Conservation (phyloP, 2,888 invertebrate species). For the Philereme vetulata region DNA sequence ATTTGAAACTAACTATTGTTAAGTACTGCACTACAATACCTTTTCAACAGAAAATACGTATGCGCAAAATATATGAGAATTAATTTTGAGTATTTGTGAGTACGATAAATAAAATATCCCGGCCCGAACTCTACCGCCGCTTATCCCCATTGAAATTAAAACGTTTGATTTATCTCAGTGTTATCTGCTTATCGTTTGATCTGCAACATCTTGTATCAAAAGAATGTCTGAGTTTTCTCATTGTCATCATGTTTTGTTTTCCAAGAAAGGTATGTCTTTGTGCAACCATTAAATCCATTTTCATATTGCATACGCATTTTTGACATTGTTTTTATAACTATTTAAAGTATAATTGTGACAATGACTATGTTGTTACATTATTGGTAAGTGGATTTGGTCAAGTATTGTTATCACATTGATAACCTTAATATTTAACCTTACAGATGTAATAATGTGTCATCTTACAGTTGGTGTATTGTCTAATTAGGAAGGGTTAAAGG, state of each 20-base stretch:
- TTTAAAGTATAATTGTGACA: background rate
- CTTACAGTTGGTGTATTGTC: slow-evolving; percentile 1
- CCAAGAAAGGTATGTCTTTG: slow-evolving; percentile 67
- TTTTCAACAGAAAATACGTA: slow-evolving; percentile 12
- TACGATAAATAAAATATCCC: slow-evolving; percentile 17
- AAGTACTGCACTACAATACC: slow-evolving; percentile 29
- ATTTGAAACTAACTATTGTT: slow-evolving; percentile 44
- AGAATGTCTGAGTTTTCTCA: slow-evolving; percentile 43
- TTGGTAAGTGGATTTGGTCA: slow-evolving; percentile 22
- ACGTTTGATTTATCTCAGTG: slow-evolving; percentile 64
- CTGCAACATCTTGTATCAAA: slow-evolving; percentile 62
- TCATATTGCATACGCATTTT: slow-evolving; percentile 27
- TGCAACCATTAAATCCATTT: slow-evolving; percentile 16
- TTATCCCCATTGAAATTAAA: slow-evolving; percentile 46
- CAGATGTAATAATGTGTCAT: slow-evolving; percentile 5
- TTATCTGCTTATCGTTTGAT: slow-evolving; percentile 73
- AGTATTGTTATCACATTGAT: slow-evolving; percentile 44
- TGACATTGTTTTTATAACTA: background rate
- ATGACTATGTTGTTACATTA: slow-evolving; percentile 40
- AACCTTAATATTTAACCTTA: slow-evolving; percentile 53
- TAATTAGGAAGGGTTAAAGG: slow-evolving; percentile 1
- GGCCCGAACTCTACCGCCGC: slow-evolving; percentile 36
- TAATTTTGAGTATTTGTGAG: slow-evolving; percentile 27
- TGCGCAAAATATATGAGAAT: slow-evolving; percentile 32
- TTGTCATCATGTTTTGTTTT: slow-evolving; percentile 69